A percentile compares a stretch with the other conserved stretches of the same genome.
Evolutionary conservation across 2,797 vertebrate genomes (phyloP).

Genomic region (Artibeus jamaicensis): DNA sequence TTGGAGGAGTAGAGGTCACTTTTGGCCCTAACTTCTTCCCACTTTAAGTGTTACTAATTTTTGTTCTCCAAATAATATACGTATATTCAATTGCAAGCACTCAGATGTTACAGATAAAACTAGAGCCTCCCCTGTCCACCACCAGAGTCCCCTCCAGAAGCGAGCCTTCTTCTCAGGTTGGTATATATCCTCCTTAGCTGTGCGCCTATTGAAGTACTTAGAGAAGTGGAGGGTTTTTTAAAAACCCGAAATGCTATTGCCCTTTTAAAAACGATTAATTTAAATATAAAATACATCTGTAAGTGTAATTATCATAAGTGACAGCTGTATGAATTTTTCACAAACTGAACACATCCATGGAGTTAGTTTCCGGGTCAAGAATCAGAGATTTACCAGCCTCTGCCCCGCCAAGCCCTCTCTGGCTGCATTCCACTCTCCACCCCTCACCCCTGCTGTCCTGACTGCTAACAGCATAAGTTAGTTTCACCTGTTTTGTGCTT

Average conservation of each 20-base stretch:
- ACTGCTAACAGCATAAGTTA: background rate
- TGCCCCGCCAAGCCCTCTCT: background rate
- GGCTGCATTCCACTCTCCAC: background rate
- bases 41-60: background rate
- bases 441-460: background rate
- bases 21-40: background rate
- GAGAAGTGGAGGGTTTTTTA: background rate
- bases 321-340: background rate
- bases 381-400: background rate
- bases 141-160: background rate
- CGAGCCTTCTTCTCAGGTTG: background rate
- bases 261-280: background rate
- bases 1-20: background rate
- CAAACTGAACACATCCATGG: background rate
- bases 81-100: background rate
- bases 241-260: background rate
- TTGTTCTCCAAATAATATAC: background rate
- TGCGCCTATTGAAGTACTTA: background rate
- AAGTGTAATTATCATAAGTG: background rate
- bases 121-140: background rate
- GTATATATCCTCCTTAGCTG: background rate
- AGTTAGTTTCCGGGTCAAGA: background rate
- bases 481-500: background rate
- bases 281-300: background rate
- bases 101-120: background rate